Evolutionary conservation across 2,113 vertebrate genomes (phyloP), one percentile per base, ranked within the genome.

Genomic region (Spea bombifrons): DNA sequence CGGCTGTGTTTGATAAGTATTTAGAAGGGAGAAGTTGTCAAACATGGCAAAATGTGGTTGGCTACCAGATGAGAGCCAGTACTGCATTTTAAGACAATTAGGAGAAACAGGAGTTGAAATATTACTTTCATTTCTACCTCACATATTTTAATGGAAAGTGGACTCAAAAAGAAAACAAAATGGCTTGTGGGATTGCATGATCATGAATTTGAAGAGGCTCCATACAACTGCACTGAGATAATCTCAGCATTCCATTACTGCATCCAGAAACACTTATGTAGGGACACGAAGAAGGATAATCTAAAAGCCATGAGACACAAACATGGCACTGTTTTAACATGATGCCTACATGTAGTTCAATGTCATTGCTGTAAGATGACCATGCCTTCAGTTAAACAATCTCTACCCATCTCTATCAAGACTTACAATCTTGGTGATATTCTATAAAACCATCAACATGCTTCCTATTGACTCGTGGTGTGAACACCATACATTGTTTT

Each of bases 1-100:
- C 0, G 94, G 94, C 81, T 99, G 97, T 3, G 94, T 98, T 86
- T 99, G 95, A 97, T 86, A 83, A 7, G 17, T 48, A 72, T 8
- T 3, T 47, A 44, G 48, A 52, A 50, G 13, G 12, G 30, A 30
- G 13, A 46, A 2, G 3, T 6, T 59, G 46, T 7, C 3, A 53
- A 53, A 12, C 4, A 55, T 30, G 17, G 48, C 69, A 30, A 12
- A 50, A 55, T 4, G 8, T 17, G 69, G 8, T 49, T 68, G 45
- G 10, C 55, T 1, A 5, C 75, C n/a, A 7, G 15, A 3, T 43
- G 17, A 70, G 53, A 43, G 43, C 5, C 46, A 47, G 16, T 48
- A n/a, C 9, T 66, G 45, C 65, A 8, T 8, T 30, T 16, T 52
- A 57, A n/a, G 16, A 71, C 10, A 12, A 10, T 17, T 52, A 45